These are phyloP conservation scores for Xerus inauris DNA, from an alignment of 2,113 vertebrate genomes.

Conservation along the genomic window DNA sequence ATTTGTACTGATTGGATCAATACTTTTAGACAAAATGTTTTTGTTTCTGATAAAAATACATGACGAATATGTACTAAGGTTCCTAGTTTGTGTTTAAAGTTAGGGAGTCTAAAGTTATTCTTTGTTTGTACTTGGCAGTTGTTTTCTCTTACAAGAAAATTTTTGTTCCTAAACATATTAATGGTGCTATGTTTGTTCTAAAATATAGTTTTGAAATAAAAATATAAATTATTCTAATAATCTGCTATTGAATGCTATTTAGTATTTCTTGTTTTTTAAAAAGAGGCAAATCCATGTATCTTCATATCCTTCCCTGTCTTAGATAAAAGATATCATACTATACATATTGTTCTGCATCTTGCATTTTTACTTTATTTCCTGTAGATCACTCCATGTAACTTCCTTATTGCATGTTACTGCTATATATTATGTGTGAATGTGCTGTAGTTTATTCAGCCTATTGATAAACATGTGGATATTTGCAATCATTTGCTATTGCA, in stretches of 20 bases:
- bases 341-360: not conserved
- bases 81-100: constrained; percentile 27
- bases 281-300: not conserved
- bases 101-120: not conserved
- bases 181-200: not conserved
- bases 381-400: not conserved
- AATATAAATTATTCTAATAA: not conserved
- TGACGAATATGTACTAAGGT: not conserved
- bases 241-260: constrained; percentile 27
- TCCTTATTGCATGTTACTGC: not conserved
- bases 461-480: not conserved
- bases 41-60: constrained; percentile 48
- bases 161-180: constrained; percentile 2
- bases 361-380: not conserved
- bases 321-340: constrained; percentile 5
- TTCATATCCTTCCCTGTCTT: not conserved
- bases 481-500: not conserved
- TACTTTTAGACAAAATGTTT: constrained; percentile 31
- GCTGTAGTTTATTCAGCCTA: not conserved
- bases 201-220: constrained; percentile 49
- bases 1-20: constrained; percentile 7
- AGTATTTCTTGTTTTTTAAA: constrained; percentile 15
- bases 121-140: not conserved
- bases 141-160: not conserved
- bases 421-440: not conserved